phyloP scores from a whole-genome alignment of 2,113 vertebrate genomes.

The Tupaia tana region DNA sequence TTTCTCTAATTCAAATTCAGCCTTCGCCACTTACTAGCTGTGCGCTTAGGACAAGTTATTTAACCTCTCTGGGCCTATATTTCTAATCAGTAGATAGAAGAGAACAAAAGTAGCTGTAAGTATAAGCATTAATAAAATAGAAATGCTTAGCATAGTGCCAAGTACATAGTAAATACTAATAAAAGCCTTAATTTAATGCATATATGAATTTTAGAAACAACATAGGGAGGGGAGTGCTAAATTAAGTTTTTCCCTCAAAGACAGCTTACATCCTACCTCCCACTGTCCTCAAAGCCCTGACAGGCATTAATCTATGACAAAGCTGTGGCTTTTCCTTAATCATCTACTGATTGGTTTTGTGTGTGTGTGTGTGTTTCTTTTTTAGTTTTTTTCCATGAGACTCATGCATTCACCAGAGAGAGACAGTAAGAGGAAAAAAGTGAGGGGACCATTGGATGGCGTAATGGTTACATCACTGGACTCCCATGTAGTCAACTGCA shows the following conservation, averaged over 20 bases:
- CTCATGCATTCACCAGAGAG: no score
- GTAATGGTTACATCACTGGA: no score
- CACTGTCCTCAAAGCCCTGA: conserved; percentile 90
- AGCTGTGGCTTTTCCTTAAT: conserved; percentile 89
- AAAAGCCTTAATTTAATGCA: not conserved
- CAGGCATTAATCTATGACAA: conserved; percentile 93
- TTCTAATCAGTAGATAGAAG: not conserved
- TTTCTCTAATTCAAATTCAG: not conserved
- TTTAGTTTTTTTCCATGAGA: no score
- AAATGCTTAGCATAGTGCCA: not conserved
- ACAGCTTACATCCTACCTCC: conserved; percentile 83
- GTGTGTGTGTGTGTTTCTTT: not conserved
- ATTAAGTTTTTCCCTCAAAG: conserved; percentile 84
- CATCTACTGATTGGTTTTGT: not conserved
- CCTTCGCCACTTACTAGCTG: not conserved
- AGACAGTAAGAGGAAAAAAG: no score
- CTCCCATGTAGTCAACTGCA: no score
- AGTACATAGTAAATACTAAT: not conserved
- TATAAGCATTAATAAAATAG: not conserved
- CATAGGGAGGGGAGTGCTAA: not conserved
- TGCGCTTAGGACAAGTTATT: not conserved
- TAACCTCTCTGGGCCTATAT: not conserved
- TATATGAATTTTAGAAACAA: not conserved
- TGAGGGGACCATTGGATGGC: no score
- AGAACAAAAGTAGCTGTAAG: not conserved